Conservation (phyloP, 2,113 vertebrate species). For the Lates calcarifer region DNA sequence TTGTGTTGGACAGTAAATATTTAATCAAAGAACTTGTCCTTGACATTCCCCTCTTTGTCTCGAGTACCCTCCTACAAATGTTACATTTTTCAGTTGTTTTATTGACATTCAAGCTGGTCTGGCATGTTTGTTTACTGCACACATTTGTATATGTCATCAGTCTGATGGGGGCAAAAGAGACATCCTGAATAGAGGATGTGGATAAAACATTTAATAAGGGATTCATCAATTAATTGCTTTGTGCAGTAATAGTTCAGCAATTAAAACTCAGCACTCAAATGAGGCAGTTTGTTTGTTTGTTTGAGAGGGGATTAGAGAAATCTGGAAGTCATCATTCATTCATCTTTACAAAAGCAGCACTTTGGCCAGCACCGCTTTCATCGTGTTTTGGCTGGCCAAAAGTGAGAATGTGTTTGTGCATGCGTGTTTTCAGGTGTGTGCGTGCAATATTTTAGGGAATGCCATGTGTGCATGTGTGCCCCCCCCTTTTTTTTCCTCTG, state of each 20-base stretch:
- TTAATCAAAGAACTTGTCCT: too few relatives aligned
- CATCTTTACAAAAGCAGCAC: slow-evolving; percentile 12
- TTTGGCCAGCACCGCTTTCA: slow-evolving; percentile 1
- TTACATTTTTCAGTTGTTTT: too few relatives aligned
- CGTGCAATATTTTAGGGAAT: background rate
- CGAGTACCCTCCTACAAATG: too few relatives aligned
- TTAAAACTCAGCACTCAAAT: background rate
- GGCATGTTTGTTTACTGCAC: too few relatives aligned
- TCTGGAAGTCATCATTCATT: slow-evolving; percentile 28
- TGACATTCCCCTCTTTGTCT: too few relatives aligned
- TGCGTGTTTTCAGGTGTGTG: background rate
- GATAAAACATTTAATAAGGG: too few relatives aligned
- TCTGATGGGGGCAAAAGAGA: too few relatives aligned
- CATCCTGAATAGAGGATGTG: too few relatives aligned
- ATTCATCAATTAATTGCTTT: background rate
- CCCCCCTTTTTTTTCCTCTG: background rate
- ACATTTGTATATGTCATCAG: too few relatives aligned
- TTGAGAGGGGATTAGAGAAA: background rate
- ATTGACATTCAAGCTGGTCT: too few relatives aligned
- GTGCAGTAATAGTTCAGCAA: background rate
- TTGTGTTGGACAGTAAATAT: too few relatives aligned
- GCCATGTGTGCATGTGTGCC: background rate
- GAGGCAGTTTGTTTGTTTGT: background rate
- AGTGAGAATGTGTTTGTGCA: too few relatives aligned
- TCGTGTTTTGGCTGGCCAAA: background rate